phyloP scores from a whole-genome alignment of 2,797 vertebrate genomes.

The Spatula versicolor region DNA sequence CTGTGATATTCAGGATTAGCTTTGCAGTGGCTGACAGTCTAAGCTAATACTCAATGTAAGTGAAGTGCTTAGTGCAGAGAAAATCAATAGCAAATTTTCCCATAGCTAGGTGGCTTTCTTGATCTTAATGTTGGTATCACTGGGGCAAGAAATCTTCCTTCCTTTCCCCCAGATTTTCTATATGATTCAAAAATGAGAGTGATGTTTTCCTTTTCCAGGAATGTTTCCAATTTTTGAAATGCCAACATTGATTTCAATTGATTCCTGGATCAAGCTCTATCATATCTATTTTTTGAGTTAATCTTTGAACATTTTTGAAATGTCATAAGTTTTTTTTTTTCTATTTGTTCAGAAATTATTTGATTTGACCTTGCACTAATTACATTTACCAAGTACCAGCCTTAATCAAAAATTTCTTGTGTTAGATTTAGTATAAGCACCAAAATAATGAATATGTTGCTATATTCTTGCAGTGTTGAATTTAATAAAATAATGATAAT shows the following conservation, averaged over 20 bases:
- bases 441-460: background rate
- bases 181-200: background rate
- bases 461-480: background rate
- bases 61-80: background rate
- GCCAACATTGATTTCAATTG: background rate
- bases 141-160: background rate
- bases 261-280: background rate
- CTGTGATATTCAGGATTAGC: background rate
- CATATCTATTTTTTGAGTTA: background rate
- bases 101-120: background rate
- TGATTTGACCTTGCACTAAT: background rate
- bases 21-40: background rate
- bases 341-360: background rate
- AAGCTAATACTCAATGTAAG: background rate
- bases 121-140: background rate
- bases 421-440: background rate
- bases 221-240: background rate
- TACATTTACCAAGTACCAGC: background rate
- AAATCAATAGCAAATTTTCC: background rate
- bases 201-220: no score
- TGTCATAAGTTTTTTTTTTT: fast-evolving
- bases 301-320: background rate
- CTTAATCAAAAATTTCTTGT: background rate
- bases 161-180: background rate
- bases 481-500: background rate